Conservation (phyloP, 2,113 vertebrate genomes). For the Falco punctatus region DNA sequence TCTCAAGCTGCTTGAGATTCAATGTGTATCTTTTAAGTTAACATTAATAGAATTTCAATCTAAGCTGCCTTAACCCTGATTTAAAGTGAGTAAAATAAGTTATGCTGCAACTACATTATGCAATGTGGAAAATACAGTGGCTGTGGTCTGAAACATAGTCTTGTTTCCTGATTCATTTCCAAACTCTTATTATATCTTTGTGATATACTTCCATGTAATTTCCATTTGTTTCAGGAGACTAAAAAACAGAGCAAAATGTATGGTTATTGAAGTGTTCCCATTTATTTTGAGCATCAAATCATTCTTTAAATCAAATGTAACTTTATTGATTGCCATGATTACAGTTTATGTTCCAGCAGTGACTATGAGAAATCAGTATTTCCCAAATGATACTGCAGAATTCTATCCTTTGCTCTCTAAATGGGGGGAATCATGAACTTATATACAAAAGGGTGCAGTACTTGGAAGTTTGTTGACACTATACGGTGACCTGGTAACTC, state of each 20-base stretch:
- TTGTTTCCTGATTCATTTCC: background rate
- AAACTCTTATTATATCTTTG: background rate
- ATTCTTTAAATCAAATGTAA: background rate
- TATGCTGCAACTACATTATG: background rate
- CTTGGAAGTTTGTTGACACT: background rate
- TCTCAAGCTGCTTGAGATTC: background rate
- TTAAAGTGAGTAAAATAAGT: background rate
- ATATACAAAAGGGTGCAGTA: background rate
- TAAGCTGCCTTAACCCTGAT: background rate
- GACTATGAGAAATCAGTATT: background rate
- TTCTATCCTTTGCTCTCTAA: background rate
- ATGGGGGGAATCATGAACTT: background rate
- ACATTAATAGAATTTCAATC: background rate
- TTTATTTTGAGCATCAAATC: background rate
- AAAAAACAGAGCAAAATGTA: background rate
- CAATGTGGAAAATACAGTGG: constrained; percentile 1
- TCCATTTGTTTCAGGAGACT: constrained; percentile 8
- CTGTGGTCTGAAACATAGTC: background rate
- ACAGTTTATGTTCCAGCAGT: background rate
- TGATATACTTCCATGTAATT: background rate
- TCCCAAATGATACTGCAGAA: background rate
- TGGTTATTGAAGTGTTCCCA: background rate
- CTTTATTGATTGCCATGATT: background rate
- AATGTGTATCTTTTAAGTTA: background rate
- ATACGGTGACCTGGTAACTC: background rate